Percentiles rank a stretch among this genome's conserved stretches.
Evolutionary conservation across 2,113 vertebrate species (phyloP).

Genomic region (Apodemus sylvaticus): DNA sequence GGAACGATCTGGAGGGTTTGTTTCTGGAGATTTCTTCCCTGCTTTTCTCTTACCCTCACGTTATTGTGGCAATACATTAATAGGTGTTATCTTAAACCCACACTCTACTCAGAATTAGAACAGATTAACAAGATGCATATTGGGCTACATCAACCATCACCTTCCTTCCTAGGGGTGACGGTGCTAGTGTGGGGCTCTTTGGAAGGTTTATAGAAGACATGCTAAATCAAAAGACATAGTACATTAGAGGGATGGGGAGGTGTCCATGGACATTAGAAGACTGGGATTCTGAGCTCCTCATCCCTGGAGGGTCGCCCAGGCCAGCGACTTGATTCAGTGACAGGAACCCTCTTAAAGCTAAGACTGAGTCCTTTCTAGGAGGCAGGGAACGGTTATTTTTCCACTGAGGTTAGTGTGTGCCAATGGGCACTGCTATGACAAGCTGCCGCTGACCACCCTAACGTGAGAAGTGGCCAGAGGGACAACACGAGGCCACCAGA

Average conservation of each 20-base stretch:
- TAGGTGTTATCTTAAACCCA: conserved; percentile 76
- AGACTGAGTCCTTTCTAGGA: conserved; percentile 62
- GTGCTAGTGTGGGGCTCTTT: conserved; percentile 61
- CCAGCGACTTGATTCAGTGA: conserved; percentile 51
- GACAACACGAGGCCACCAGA: conserved; percentile 70
- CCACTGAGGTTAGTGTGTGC: conserved; percentile 78
- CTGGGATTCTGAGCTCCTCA: conserved; percentile 82
- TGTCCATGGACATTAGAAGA: conserved; percentile 74
- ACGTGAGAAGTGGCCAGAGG: neutral
- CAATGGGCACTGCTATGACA: conserved; percentile 69
- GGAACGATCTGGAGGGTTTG: neutral
- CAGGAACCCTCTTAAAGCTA: conserved; percentile 66
- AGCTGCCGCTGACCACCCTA: neutral
- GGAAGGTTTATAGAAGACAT: conserved; percentile 49
- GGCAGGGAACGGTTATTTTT: conserved; percentile 72
- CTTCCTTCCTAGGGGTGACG: conserved; percentile 45
- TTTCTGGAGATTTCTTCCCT: conserved; percentile 71
- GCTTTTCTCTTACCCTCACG: conserved; percentile 75
- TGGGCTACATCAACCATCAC: conserved; percentile 19
- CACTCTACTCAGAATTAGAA: conserved; percentile 68
- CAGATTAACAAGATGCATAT: conserved; percentile 64
- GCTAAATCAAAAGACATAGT: conserved; percentile 80
- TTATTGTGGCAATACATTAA: conserved; percentile 80
- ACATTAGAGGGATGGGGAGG: conserved; percentile 52
- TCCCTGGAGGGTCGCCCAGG: conserved; percentile 72